Conservation (phyloP, 2,888 invertebrate genomes). For the Trichopoda pennipes region DNA sequence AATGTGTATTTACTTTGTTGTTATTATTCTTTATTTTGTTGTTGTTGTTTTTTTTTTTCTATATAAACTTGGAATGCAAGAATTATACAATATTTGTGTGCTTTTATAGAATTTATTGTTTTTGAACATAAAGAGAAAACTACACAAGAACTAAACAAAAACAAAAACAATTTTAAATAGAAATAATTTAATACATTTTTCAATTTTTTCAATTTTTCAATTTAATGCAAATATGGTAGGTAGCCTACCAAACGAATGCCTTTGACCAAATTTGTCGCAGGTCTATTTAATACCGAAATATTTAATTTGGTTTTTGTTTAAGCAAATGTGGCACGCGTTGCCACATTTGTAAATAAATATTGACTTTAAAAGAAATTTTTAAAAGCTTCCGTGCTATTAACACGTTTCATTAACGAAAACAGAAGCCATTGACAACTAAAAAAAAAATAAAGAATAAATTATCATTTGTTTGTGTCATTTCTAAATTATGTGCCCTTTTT, state of each 20-base stretch:
- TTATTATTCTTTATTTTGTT: background rate
- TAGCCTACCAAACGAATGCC: constrained; percentile 11
- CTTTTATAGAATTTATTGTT: constrained; percentile 38
- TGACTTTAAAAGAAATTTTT: constrained; percentile 2
- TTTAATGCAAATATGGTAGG: constrained; percentile 56
- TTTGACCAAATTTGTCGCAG: constrained; percentile 53
- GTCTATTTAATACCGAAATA: constrained; percentile 19
- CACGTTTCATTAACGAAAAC: constrained; percentile 44
- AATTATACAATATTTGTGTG: constrained; percentile 30
- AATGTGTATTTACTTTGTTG: constrained; percentile 30
- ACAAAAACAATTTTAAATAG: constrained; percentile 10
- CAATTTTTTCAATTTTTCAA: constrained; percentile 10
- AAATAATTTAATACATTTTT: constrained; percentile 7
- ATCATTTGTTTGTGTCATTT: background rate
- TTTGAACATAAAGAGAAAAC: constrained; percentile 6
- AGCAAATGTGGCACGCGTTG: constrained; percentile 60
- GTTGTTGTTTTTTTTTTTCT: constrained; percentile 12
- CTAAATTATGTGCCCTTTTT: constrained; percentile 41
- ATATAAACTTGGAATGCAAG: constrained; percentile 12
- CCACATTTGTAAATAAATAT: constrained; percentile 61
- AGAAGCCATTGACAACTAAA: constrained; percentile 14
- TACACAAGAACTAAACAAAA: background rate
- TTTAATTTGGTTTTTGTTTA: constrained; percentile 29
- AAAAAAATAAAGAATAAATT: constrained; percentile 1
- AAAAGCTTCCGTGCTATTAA: constrained; percentile 67